Evolutionary conservation across 1,140 invertebrate genomes (phyloP).

Genomic region (Drosophila sturtevanti): DNA sequence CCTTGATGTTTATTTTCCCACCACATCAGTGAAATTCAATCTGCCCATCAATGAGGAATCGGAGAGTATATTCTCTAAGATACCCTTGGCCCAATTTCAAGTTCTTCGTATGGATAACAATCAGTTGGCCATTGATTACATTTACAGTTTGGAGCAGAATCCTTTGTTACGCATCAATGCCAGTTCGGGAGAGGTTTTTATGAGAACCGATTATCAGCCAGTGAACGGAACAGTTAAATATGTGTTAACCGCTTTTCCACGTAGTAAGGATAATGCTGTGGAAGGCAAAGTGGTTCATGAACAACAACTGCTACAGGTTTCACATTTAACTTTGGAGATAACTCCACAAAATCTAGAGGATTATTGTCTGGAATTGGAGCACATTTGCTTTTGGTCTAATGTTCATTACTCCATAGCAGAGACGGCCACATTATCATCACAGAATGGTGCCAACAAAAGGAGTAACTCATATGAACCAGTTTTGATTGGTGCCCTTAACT

Average conservation of each 20-base stretch:
- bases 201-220: slow-evolving; percentile 62
- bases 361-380: slow-evolving; percentile 69
- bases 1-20: slow-evolving; percentile 77
- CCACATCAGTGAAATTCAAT: slow-evolving; percentile 70
- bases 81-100: slow-evolving; percentile 78
- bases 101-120: slow-evolving; percentile 60
- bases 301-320: slow-evolving; percentile 46
- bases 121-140: slow-evolving; percentile 59
- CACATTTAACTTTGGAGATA: slow-evolving; percentile 67
- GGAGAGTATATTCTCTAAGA: slow-evolving; percentile 80
- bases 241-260: slow-evolving; percentile 63
- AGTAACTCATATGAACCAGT: slow-evolving; percentile 50
- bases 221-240: slow-evolving; percentile 50
- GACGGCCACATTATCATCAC: neutral
- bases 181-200: slow-evolving; percentile 69
- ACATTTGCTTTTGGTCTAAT: slow-evolving; percentile 74
- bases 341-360: slow-evolving; percentile 45
- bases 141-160: slow-evolving; percentile 75
- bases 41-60: slow-evolving; percentile 78
- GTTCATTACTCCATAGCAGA: slow-evolving; percentile 72
- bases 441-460: neutral
- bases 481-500: slow-evolving; percentile 59
- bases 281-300: neutral
- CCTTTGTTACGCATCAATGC: slow-evolving; percentile 60
- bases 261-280: slow-evolving; percentile 6